Conservation (phyloP, 2,797 vertebrate genomes). For the Salmo trutta region DNA sequence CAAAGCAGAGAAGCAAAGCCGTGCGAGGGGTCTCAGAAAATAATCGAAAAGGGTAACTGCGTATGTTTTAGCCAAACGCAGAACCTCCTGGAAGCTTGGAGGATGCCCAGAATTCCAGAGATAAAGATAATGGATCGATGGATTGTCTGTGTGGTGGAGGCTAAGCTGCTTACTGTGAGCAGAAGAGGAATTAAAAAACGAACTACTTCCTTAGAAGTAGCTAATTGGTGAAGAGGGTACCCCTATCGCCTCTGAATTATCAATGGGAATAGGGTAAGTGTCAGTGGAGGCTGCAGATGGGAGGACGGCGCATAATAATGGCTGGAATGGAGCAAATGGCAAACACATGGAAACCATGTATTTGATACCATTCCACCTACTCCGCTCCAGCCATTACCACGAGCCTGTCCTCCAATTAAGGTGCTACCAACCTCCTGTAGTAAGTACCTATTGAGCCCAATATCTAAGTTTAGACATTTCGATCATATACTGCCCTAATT, state of each 20-base stretch:
- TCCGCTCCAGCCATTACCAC: too few relatives aligned
- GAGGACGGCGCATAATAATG: too few relatives aligned
- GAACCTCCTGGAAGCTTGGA: constrained; percentile 53
- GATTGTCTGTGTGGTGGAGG: constrained; percentile 58
- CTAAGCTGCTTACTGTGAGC: constrained; percentile 52
- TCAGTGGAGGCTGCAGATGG: too few relatives aligned
- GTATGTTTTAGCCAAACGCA: constrained; percentile 62
- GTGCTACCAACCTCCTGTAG: too few relatives aligned
- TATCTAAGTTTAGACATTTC: too few relatives aligned
- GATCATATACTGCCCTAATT: too few relatives aligned
- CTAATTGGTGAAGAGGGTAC: constrained; percentile 29
- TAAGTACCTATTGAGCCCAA: too few relatives aligned
- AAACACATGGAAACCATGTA: too few relatives aligned
- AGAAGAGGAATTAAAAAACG: constrained; percentile 39
- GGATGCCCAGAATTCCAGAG: constrained; percentile 69
- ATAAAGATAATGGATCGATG: constrained; percentile 55
- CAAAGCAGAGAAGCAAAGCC: constrained; percentile 16
- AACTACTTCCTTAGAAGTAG: constrained; percentile 54
- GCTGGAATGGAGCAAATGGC: too few relatives aligned
- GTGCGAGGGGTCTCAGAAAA: not conserved
- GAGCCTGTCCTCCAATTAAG: too few relatives aligned
- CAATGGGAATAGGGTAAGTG: not conserved
- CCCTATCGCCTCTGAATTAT: not conserved
- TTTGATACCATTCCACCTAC: too few relatives aligned
- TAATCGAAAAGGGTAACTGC: constrained; percentile 58